Conservation (phyloP, 2,888 invertebrate species). For the Ophion ventricosus region DNA sequence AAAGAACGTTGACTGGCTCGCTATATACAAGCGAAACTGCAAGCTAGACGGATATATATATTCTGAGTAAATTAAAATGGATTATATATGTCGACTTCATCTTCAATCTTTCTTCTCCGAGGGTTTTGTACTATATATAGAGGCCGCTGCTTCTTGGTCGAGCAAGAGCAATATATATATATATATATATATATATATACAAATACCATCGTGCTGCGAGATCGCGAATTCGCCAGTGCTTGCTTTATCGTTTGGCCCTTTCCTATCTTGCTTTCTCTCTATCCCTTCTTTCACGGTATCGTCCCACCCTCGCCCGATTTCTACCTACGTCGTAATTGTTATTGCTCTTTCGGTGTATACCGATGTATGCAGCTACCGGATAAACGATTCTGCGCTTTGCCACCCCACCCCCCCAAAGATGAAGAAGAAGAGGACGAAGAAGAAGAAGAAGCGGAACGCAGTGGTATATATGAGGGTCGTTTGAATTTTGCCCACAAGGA, state of each 20-base stretch:
- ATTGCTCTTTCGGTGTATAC: slow-evolving; percentile 53
- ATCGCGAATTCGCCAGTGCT: slow-evolving; percentile 40
- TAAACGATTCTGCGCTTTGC: slow-evolving; percentile 53
- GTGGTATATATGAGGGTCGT: slow-evolving; percentile 16
- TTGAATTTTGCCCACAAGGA: slow-evolving; percentile 37
- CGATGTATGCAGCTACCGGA: slow-evolving; percentile 54
- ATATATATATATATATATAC: slow-evolving; percentile 13
- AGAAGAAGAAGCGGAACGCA: no score
- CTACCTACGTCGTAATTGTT: slow-evolving; percentile 55
- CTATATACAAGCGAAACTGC: slow-evolving; percentile 72
- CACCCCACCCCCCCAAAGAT: slow-evolving; percentile 11
- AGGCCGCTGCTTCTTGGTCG: neutral
- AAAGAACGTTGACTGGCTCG: slow-evolving; percentile 40
- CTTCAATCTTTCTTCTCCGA: slow-evolving; percentile 77
- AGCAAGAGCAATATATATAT: neutral
- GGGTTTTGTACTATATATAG: slow-evolving; percentile 20
- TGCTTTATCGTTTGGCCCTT: slow-evolving; percentile 68
- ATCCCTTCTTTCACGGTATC: neutral
- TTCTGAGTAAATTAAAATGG: slow-evolving; percentile 81
- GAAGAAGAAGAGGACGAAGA: slow-evolving; percentile 19
- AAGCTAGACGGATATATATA: slow-evolving; percentile 80
- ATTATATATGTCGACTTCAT: slow-evolving; percentile 80
- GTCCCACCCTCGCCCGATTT: slow-evolving; percentile 12
- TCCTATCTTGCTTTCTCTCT: slow-evolving; percentile 1
- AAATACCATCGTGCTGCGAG: slow-evolving; percentile 8